A percentile compares a stretch with the other conserved stretches of the same genome.
These are phyloP conservation scores for Atta cephalotes DNA, from an alignment of 1,140 invertebrate genomes.

Conservation along the genomic window DNA sequence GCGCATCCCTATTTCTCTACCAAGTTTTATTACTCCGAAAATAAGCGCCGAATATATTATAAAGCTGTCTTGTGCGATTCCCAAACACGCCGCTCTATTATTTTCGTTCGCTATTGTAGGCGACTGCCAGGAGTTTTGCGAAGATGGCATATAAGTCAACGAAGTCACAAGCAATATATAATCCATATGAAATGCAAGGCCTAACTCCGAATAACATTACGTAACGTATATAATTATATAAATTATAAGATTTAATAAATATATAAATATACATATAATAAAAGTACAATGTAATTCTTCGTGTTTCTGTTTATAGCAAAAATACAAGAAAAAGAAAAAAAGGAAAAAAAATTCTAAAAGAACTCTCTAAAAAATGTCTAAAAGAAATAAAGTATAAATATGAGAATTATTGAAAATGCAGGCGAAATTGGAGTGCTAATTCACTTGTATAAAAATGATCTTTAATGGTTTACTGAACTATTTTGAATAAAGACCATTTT, in stretches of 20 bases:
- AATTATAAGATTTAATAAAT: background rate
- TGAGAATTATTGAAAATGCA: too few relatives aligned
- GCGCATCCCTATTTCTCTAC: conserved; percentile 24
- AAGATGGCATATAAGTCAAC: conserved; percentile 21
- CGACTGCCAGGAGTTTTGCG: conserved; percentile 18
- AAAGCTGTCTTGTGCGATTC: conserved; percentile 36
- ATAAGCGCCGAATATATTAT: conserved; percentile 26
- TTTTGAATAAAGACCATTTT: too few relatives aligned
- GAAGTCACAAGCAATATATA: conserved; percentile 16
- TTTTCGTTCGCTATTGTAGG: conserved; percentile 43
- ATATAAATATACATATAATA: background rate
- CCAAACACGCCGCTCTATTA: conserved; percentile 29
- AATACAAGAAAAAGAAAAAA: background rate
- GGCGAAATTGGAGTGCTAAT: too few relatives aligned
- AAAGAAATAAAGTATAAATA: too few relatives aligned
- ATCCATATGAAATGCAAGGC: conserved; percentile 5
- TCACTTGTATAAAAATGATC: too few relatives aligned
- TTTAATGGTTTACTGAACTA: too few relatives aligned
- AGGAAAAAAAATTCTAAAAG: too few relatives aligned
- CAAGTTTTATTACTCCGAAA: conserved; percentile 48
- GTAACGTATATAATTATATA: background rate
- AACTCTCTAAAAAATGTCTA: too few relatives aligned
- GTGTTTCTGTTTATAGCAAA: background rate
- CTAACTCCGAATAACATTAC: background rate
- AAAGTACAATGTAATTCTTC: background rate